These are phyloP conservation scores for Dioctria rufipes DNA, from an alignment of 2,888 invertebrate species.

Conservation along the genomic window DNA sequence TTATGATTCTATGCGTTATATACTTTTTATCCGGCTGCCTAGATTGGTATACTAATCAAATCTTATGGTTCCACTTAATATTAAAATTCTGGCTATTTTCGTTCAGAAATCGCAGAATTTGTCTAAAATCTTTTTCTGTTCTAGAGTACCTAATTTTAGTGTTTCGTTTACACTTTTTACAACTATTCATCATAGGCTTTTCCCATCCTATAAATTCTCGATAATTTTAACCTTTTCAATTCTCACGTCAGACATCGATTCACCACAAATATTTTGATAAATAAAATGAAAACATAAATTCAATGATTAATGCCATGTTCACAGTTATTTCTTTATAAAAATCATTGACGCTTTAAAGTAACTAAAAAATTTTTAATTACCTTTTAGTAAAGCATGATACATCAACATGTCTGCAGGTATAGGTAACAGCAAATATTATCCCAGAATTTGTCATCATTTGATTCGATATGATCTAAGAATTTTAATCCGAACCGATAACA, in stretches of 20 bases:
- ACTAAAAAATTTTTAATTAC: not conserved
- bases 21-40: too few relatives aligned
- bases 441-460: not conserved
- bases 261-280: not conserved
- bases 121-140: too few relatives aligned
- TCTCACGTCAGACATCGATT: not conserved
- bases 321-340: not conserved
- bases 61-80: too few relatives aligned
- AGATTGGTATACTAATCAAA: too few relatives aligned
- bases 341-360: not conserved
- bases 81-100: too few relatives aligned
- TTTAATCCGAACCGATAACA: conserved; percentile 26
- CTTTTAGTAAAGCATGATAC: not conserved
- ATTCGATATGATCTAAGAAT: conserved; percentile 18
- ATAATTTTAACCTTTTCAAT: too few relatives aligned
- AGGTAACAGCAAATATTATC: not conserved
- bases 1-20: too few relatives aligned
- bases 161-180: too few relatives aligned
- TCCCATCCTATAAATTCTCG: too few relatives aligned
- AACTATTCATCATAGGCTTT: too few relatives aligned
- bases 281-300: not conserved
- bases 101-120: too few relatives aligned
- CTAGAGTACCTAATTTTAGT: too few relatives aligned
- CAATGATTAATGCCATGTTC: not conserved
- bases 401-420: not conserved